Percentiles rank a stretch among this genome's conserved stretches.
These are phyloP conservation scores for Lasioglossum pauxillum DNA, from an alignment of 2,888 invertebrate genomes.

Conservation along the genomic window DNA sequence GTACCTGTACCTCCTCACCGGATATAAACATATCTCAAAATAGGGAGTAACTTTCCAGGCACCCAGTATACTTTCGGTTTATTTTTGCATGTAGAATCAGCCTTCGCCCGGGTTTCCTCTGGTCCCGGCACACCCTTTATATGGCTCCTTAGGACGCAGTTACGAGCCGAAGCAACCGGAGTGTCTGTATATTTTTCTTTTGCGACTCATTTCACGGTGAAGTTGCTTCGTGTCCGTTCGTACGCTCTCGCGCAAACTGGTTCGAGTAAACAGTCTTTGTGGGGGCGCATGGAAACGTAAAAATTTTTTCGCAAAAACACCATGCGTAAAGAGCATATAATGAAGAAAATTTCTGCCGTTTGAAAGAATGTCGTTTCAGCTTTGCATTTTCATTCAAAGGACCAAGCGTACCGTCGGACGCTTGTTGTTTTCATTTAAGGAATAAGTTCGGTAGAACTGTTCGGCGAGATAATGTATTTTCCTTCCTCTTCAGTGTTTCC, in stretches of 20 bases:
- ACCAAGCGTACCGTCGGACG: background rate
- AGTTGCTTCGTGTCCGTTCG: constrained; percentile 31
- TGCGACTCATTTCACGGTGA: constrained; percentile 39
- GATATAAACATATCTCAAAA: background rate
- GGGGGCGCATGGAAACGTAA: background rate
- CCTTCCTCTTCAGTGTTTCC: background rate
- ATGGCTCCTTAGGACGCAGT: constrained; percentile 49
- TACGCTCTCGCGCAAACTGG: constrained; percentile 4
- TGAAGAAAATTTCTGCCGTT: background rate
- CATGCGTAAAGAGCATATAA: background rate
- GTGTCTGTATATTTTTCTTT: constrained; percentile 37
- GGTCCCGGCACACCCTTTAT: constrained; percentile 18
- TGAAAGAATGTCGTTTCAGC: background rate
- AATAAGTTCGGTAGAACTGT: constrained; percentile 7
- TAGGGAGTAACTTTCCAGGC: background rate
- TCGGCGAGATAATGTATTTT: background rate
- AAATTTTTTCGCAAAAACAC: background rate
- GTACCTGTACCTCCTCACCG: background rate
- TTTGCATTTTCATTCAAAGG: background rate
- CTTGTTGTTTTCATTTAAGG: background rate
- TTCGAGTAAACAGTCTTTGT: constrained; percentile 20
- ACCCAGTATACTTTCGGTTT: background rate
- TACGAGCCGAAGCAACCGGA: constrained; percentile 31
- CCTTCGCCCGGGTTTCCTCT: background rate
- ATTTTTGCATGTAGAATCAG: background rate